Evolutionary conservation across 2,797 vertebrate species (phyloP), one percentile per base, ranked within the genome.

Genomic region (Bovichtus variegatus): DNA sequence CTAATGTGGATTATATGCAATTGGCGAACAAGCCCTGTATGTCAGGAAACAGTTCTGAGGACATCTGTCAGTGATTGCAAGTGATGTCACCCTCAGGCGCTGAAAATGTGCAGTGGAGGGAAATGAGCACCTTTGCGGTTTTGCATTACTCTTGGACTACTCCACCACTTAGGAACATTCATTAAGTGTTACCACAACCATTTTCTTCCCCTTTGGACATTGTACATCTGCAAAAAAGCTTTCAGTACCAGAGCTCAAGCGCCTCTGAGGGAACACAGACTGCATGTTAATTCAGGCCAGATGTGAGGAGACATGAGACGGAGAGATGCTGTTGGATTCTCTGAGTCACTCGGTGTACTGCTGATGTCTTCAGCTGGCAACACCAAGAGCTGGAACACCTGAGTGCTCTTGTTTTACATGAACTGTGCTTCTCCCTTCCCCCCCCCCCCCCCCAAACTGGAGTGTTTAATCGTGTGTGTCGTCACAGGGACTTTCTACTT

Each of bases 211-310:
- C 40, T 50, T 71, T 25, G 34, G 23, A 74, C 61, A 65, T 67
- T 54, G 80, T 87, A 87, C 91, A 93, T 93, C 91, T 93, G 92
- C 72, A n/a, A 60, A 89, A 89, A 84, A 71, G 67, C 85, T 94
- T 92, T 87, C 57, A 82, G 71, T 85, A 78, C 59, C 64, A 53
- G 82, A 15, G 59, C 84, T 81, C 50, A 58, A 38, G 77, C 50
- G 75, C 74, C 88, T 89, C 68, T 49, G 78, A 85, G 87, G 82
- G 73, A 92, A 87, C 82, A 83, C 84, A 82, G 83, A 51, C 88
- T 91, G 86, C 74, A 51, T 82, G 81, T 70, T 95, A 95, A 95
- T 88, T 51, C 54, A 54, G 75, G 83, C 76, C 95, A 96, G 93
- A 95, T 95, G 94, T 90, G 86, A 72, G 78, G 80, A 86, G 77